Percentiles rank a stretch among this genome's conserved stretches.
Evolutionary conservation across 2,113 vertebrate genomes (phyloP).

Genomic region (human (Homo sapiens)): DNA sequence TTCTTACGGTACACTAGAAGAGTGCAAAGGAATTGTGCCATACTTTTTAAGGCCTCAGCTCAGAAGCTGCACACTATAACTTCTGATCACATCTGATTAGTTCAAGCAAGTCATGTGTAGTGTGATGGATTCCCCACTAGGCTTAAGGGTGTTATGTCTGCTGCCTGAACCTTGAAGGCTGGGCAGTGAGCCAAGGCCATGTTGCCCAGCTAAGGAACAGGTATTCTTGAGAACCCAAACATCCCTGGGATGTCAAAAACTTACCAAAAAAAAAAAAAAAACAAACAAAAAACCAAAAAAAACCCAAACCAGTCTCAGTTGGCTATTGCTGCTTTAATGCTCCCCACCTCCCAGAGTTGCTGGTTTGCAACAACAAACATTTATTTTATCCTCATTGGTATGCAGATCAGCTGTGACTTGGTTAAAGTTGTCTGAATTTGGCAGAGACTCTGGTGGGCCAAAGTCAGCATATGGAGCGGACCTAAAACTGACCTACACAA

Average conservation of each 20-base stretch:
- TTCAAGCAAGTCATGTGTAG: not conserved
- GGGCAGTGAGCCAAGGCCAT: no score
- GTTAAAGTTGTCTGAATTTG: not conserved
- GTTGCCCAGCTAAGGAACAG: no score
- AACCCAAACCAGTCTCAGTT: not conserved
- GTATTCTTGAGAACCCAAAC: no score
- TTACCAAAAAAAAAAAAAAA: no score
- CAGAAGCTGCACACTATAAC: not conserved
- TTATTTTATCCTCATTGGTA: not conserved
- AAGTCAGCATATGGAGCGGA: no score
- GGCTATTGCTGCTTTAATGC: not conserved
- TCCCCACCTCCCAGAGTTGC: not conserved
- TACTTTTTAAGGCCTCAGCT: not conserved
- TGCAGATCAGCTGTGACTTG: not conserved
- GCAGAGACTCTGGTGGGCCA: fast-evolving
- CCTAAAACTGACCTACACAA: no score
- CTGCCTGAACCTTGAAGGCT: no score
- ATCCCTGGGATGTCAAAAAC: no score
- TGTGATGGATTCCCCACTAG: no score
- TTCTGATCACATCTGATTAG: not conserved
- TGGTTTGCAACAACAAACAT: not conserved
- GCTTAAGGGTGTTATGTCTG: no score
- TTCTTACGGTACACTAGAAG: not conserved
- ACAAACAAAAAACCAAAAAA: no score
- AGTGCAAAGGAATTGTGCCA: not conserved